phyloP scores from a whole-genome alignment of 1,140 invertebrate species.

The Cotesia glomerata region DNA sequence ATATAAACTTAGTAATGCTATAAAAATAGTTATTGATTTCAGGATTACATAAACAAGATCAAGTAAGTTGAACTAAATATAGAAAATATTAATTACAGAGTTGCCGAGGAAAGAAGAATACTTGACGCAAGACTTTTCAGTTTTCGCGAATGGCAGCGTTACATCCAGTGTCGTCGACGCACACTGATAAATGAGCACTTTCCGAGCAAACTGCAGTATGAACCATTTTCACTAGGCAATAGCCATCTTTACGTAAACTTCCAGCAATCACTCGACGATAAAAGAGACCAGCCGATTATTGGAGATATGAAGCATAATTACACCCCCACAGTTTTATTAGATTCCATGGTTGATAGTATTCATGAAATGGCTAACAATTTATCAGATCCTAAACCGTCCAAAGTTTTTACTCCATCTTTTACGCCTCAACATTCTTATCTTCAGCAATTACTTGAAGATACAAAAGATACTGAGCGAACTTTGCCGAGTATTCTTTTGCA shows the following conservation, averaged over 20 bases:
- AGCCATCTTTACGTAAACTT: slow-evolving; percentile 46
- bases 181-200: slow-evolving; percentile 64
- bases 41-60: slow-evolving; percentile 13
- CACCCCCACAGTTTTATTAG: slow-evolving; percentile 35
- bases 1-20: slow-evolving; percentile 34
- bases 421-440: slow-evolving; percentile 54
- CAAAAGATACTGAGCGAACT: slow-evolving; percentile 40
- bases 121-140: slow-evolving; percentile 63
- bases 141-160: slow-evolving; percentile 69
- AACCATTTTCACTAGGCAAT: slow-evolving; percentile 38
- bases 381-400: slow-evolving; percentile 24
- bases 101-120: slow-evolving; percentile 36
- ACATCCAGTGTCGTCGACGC: slow-evolving; percentile 66
- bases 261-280: slow-evolving; percentile 36
- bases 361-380: slow-evolving; percentile 35
- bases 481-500: slow-evolving; percentile 44
- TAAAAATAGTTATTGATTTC: slow-evolving; percentile 12
- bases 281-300: slow-evolving; percentile 22
- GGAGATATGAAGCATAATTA: slow-evolving; percentile 31
- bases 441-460: slow-evolving; percentile 45
- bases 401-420: slow-evolving; percentile 48
- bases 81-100: slow-evolving; percentile 39
- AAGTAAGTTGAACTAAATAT: background rate
- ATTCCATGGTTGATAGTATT: slow-evolving; percentile 41
- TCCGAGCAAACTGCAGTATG: slow-evolving; percentile 60